Evolutionary conservation across 2,113 vertebrate species (phyloP).

Genomic region (Pluvianellus socialis): DNA sequence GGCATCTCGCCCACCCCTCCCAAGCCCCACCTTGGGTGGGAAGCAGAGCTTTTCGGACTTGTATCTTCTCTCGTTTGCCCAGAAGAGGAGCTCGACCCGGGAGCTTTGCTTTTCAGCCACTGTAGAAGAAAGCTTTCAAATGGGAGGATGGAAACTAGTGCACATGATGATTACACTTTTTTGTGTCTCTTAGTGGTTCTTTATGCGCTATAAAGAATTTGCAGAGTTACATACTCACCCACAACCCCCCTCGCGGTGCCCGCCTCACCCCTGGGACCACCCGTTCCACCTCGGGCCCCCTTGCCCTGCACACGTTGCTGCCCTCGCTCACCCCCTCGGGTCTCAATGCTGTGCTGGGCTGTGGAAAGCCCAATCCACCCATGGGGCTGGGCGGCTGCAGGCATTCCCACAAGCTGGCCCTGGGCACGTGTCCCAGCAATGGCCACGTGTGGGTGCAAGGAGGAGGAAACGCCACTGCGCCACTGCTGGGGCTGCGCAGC

Average conservation of each 20-base stretch:
- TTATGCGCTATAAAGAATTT: not conserved
- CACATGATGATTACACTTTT: not conserved
- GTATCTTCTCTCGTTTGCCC: accelerated
- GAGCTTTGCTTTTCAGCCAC: not conserved
- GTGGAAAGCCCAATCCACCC: not conserved
- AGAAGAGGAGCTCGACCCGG: not conserved
- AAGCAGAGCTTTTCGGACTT: not conserved
- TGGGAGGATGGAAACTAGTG: not conserved
- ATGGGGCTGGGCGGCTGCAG: accelerated
- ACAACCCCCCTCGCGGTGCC: not conserved
- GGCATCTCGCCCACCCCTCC: not conserved
- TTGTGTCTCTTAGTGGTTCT: not conserved
- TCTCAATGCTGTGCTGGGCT: not conserved
- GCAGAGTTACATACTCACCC: not conserved
- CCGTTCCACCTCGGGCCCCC: accelerated
- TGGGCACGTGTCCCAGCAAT: not conserved
- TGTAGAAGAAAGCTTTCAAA: not conserved
- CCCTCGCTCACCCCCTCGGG: accelerated
- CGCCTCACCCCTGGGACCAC: not conserved
- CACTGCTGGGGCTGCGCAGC: not conserved
- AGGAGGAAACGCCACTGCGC: not conserved
- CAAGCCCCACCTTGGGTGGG: not conserved
- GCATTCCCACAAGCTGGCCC: not conserved
- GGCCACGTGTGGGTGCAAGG: not conserved
- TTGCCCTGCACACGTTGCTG: not conserved